Percentiles rank a stretch among this genome's conserved stretches.
Conservation (phyloP, 2,888 invertebrate species). For the Lacanobia oleracea region DNA sequence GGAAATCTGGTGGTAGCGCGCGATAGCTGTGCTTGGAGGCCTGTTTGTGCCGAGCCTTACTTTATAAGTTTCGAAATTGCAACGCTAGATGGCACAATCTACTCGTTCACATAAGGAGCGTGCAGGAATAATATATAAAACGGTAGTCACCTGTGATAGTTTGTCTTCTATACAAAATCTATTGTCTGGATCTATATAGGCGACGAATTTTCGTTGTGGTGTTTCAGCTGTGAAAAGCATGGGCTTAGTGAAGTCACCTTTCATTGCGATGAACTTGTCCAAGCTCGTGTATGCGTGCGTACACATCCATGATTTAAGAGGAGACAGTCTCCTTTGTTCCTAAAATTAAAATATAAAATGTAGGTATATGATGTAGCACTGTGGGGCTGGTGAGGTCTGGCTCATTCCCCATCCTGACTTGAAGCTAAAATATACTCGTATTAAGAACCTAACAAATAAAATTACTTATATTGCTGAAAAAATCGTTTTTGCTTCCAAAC, state of each 20-base stretch:
- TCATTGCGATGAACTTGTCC: constrained; percentile 94
- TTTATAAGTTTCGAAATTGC: too few species aligned
- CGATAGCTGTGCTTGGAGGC: too few species aligned
- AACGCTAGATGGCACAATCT: too few species aligned
- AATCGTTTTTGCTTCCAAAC: too few species aligned
- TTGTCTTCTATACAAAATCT: constrained; percentile 97
- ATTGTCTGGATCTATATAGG: constrained; percentile 98
- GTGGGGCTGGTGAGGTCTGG: neutral
- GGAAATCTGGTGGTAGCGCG: too few species aligned
- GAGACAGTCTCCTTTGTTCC: constrained; percentile 95
- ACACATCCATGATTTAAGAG: constrained; percentile 97
- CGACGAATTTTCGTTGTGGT: constrained; percentile 96
- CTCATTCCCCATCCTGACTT: neutral
- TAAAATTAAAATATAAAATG: constrained; percentile 69
- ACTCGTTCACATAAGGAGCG: too few species aligned
- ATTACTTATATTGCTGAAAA: too few species aligned
- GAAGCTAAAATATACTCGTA: too few species aligned
- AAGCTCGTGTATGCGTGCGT: constrained; percentile 96
- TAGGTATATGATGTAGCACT: neutral
- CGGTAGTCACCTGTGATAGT: constrained; percentile 94
- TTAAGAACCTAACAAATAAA: too few species aligned
- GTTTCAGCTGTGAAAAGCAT: constrained; percentile 96
- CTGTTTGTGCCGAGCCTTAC: too few species aligned
- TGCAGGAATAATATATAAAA: neutral
- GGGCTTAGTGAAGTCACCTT: constrained; percentile 92